Base-by-base conservation (phyloP, 1,140 invertebrate genomes). In the Tenebrio molitor region DNA sequence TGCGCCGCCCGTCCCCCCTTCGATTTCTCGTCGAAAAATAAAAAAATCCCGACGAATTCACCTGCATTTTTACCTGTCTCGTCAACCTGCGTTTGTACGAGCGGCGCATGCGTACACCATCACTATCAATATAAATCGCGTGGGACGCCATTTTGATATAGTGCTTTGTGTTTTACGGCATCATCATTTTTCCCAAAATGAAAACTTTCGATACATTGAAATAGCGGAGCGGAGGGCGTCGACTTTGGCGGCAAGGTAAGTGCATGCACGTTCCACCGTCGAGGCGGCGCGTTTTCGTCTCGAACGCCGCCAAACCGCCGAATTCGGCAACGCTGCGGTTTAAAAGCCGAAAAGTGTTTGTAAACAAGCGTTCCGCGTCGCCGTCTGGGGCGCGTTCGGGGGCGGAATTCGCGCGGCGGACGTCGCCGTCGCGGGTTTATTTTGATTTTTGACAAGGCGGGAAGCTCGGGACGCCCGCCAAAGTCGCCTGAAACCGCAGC, bases 111-210 rank as follows among this genome's bases (percentile, higher is more conserved):
- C 64, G 64, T 19, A 44, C 12, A 16, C 42, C 15, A 23, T 44
- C 14, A 66, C 42, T 66, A 66, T 66, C 64, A 66, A 66, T 66
- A 66, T 66, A 65, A 74, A 75, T 73, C 77, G 79, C 78, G 78
- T 80, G 79, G 78, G 79, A 74, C 78, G 79, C 79, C 79, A 80
- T 80, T 79, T 80, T 80, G 78, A 80, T 79, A 71, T 74, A 74
- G 67, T 76, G 76, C 72, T 77, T 74, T 80, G 76, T 75, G 68
- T 64, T 19, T 42, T 58, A 62, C 66, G 66, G 46, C 29, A 71
- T 63, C 46, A 64, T 64, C 23, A 58, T 50, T 75, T 44, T 67
- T 44, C 39, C 29, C 12, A 68, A 29, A 75, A 42, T 63, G 46
- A 63, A 25, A 39, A 63, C 29, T 63, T 63, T 41, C 53, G 34